Evolutionary conservation across 2,113 vertebrate species (phyloP).

Genomic region (Glaucomys volans): DNA sequence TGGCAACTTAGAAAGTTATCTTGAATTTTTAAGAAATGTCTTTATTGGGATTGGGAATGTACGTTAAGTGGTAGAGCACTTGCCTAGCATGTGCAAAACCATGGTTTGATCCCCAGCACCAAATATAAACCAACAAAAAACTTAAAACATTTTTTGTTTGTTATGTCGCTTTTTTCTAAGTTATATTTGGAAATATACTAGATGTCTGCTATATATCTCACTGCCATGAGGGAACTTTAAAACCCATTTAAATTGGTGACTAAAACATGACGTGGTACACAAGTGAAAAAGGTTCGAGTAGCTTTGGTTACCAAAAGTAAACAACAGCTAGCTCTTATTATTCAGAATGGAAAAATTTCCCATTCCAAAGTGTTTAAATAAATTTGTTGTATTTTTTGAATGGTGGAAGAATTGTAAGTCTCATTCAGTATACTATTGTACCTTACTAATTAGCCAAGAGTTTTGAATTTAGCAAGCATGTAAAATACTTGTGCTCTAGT

Average conservation of each 20-base stretch:
- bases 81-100: too few species aligned
- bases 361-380: conserved; percentile 18
- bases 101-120: not conserved
- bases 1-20: not conserved
- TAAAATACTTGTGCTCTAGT: not conserved
- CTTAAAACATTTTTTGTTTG: conserved; percentile 1
- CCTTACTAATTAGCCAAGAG: not conserved
- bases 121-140: not conserved
- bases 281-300: not conserved
- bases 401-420: not conserved
- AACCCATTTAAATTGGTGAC: not conserved
- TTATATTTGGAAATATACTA: not conserved
- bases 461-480: conserved; percentile 7
- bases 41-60: not conserved
- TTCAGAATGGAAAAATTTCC: conserved; percentile 3
- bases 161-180: not conserved
- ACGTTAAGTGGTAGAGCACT: not conserved
- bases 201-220: not conserved
- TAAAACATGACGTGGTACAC: not conserved
- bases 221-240: not conserved
- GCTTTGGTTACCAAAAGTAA: conserved; percentile 46
- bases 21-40: not conserved
- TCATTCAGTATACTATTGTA: conserved; percentile 12
- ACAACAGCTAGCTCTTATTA: not conserved
- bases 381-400: conserved; percentile 26